phyloP scores from a whole-genome alignment of 2,888 invertebrate genomes.

The Erebia epiphron region DNA sequence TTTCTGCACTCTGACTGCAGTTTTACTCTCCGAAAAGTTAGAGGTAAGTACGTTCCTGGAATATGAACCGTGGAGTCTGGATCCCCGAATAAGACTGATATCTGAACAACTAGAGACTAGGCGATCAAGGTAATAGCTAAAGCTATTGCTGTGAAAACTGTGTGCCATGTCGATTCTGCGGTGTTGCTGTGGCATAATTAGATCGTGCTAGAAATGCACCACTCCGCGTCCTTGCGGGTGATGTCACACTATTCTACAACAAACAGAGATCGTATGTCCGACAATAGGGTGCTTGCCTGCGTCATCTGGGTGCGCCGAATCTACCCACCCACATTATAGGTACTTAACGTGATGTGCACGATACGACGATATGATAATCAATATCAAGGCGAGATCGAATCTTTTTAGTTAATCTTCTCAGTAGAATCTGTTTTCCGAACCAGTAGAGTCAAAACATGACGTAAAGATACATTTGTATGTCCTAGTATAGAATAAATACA shows the following conservation, averaged over 20 bases:
- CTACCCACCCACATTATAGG: constrained; percentile 51
- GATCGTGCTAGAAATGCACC: constrained; percentile 54
- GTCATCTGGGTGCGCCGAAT: constrained; percentile 64
- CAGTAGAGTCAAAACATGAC: no score
- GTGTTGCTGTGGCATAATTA: constrained; percentile 49
- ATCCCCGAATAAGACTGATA: no score
- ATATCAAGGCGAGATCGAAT: constrained; percentile 33
- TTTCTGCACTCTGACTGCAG: no score
- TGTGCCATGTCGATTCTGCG: constrained; percentile 27
- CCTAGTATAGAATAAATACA: no score
- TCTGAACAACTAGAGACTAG: no score
- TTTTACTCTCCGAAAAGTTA: no score
- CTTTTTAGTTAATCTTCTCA: background rate
- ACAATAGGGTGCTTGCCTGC: constrained; percentile 61
- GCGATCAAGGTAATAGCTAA: background rate
- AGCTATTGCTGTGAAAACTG: background rate
- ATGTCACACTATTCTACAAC: constrained; percentile 54
- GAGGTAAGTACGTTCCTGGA: no score
- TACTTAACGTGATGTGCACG: constrained; percentile 36
- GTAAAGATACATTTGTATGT: no score
- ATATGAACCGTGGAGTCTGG: no score
- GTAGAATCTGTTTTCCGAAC: no score
- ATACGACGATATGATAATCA: constrained; percentile 30
- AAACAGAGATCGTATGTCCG: constrained; percentile 54
- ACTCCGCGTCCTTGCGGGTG: constrained; percentile 54